phyloP scores from a whole-genome alignment of 2,797 vertebrate genomes.

The Myotis vivesi region DNA sequence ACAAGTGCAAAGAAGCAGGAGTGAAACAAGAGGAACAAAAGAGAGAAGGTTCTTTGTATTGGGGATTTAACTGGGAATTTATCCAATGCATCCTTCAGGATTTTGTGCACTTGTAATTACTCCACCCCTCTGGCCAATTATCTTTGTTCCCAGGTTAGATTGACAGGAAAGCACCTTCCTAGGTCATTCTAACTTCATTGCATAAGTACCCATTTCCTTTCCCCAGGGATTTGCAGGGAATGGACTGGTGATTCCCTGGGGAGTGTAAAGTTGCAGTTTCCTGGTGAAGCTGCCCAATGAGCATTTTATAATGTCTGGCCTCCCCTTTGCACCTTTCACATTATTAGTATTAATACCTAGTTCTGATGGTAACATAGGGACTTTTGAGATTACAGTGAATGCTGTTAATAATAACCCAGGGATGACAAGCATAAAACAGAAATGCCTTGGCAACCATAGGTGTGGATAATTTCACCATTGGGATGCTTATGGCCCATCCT shows the following conservation, averaged over 20 bases:
- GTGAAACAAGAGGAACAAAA: neutral
- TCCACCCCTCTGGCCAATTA: neutral
- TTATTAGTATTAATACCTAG: neutral
- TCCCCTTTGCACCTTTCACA: neutral
- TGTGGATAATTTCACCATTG: neutral
- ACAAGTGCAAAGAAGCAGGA: neutral
- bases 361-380: neutral
- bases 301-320: neutral
- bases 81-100: neutral
- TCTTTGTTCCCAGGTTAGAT: neutral
- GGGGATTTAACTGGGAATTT: neutral
- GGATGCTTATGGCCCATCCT: neutral
- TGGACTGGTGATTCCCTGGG: neutral
- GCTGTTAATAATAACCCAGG: neutral
- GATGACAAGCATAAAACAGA: neutral
- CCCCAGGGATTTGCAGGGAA: neutral
- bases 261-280: neutral
- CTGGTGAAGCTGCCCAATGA: neutral
- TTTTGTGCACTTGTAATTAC: neutral
- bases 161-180: neutral
- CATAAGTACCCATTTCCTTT: neutral
- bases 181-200: neutral
- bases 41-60: neutral
- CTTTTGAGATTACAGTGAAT: neutral
- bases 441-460: neutral